phyloP scores from a whole-genome alignment of 2,113 vertebrate genomes.

The Gila orcuttii region DNA sequence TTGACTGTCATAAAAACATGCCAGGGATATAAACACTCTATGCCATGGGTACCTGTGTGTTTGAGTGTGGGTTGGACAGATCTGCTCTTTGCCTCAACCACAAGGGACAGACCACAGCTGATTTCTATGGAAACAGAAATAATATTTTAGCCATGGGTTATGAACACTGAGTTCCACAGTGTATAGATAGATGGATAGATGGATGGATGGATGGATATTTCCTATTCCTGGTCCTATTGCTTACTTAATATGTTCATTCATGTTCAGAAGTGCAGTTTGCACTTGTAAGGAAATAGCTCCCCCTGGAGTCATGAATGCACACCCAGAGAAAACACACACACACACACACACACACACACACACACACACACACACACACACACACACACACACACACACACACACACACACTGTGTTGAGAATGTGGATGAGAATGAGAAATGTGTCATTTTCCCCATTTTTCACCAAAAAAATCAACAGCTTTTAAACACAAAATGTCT shows the following conservation, averaged over 20 bases:
- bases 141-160: slow-evolving; percentile 40
- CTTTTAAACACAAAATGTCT: slow-evolving; percentile 31
- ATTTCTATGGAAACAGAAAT: slow-evolving; percentile 48
- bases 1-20: not conserved
- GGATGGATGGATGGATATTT: too few relatives aligned
- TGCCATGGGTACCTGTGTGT: slow-evolving; percentile 13
- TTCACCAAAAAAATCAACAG: slow-evolving; percentile 30
- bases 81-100: slow-evolving; percentile 22
- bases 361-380: not conserved
- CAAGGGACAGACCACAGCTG: slow-evolving; percentile 30
- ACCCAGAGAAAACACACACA: not conserved
- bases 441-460: slow-evolving; percentile 31
- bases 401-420: too few relatives aligned
- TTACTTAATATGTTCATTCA: too few relatives aligned
- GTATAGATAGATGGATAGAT: not conserved
- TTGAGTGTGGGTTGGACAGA: not conserved
- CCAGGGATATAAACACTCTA: slow-evolving; percentile 23
- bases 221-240: too few relatives aligned
- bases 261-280: not conserved
- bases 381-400: not conserved
- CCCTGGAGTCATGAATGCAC: slow-evolving; percentile 64
- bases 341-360: too few relatives aligned
- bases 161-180: not conserved
- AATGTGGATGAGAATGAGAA: not conserved
- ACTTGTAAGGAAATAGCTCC: slow-evolving; percentile 71